These are phyloP conservation scores for Pachycephala philippinensis DNA, from an alignment of 2,113 vertebrate genomes.

Conservation along the genomic window DNA sequence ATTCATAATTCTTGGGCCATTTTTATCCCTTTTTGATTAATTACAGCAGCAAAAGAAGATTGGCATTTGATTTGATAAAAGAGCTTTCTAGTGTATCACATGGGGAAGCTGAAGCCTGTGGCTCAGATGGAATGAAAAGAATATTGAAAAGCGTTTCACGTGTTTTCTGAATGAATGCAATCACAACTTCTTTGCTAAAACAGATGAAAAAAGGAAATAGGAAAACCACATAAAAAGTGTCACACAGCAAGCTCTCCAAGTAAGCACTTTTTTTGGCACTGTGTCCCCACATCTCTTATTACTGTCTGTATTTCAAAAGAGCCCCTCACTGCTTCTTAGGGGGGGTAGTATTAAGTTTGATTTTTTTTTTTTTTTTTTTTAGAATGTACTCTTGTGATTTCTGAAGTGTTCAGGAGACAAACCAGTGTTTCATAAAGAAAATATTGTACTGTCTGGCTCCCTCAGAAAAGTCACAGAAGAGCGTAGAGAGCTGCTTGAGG, in stretches of 20 bases:
- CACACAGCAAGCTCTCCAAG: background rate
- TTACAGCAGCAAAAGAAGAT: background rate
- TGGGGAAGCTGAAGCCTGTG: background rate
- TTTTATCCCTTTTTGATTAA: background rate
- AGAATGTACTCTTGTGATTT: background rate
- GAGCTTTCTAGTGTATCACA: background rate
- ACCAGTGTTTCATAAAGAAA: background rate
- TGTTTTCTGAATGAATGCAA: background rate
- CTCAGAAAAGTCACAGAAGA: background rate
- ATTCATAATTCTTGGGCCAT: background rate
- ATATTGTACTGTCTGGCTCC: background rate
- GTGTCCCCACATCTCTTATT: background rate
- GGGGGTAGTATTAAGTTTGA: background rate
- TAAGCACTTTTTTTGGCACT: background rate
- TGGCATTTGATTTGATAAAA: background rate
- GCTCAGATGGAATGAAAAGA: background rate
- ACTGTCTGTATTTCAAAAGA: background rate
- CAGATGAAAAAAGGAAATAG: background rate
- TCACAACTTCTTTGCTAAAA: background rate
- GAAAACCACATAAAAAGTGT: background rate
- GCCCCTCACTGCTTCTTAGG: background rate
- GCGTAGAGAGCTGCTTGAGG: accelerated
- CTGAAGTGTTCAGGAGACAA: background rate
- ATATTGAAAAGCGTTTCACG: background rate
- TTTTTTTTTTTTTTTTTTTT: background rate